Evolutionary conservation across 2,888 invertebrate genomes (phyloP).

Genomic region (Serripes groenlandicus): DNA sequence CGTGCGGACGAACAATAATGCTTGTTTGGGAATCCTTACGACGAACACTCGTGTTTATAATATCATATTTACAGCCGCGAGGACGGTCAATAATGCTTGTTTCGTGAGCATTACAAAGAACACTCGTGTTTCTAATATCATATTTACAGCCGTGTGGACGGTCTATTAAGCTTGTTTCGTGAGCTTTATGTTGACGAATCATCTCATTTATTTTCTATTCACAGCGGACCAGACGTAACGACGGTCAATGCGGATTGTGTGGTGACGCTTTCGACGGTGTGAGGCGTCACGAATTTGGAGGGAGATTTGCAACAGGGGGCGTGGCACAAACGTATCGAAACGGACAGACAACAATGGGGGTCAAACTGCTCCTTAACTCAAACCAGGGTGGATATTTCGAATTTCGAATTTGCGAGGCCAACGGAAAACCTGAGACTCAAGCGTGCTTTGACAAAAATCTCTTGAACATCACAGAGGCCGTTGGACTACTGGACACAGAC

Average conservation of each 20-base stretch:
- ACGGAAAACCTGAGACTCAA: slow-evolving; percentile 64
- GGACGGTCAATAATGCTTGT: too few relatives aligned
- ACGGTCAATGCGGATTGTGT: slow-evolving; percentile 94
- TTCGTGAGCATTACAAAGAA: too few relatives aligned
- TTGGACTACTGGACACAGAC: slow-evolving; percentile 83
- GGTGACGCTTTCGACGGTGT: slow-evolving; percentile 91
- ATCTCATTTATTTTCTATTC: slow-evolving; percentile 23
- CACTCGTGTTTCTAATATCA: too few relatives aligned
- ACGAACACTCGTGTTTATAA: too few relatives aligned
- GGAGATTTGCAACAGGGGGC: slow-evolving; percentile 76
- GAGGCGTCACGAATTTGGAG: slow-evolving; percentile 77
- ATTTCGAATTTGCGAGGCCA: slow-evolving; percentile 78
- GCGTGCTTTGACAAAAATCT: slow-evolving; percentile 73
- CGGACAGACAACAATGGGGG: slow-evolving; percentile 29
- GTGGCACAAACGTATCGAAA: slow-evolving; percentile 53
- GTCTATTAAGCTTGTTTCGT: background rate
- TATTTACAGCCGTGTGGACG: too few relatives aligned
- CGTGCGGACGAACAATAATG: too few relatives aligned
- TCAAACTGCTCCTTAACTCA: slow-evolving; percentile 74
- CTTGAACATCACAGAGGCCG: slow-evolving; percentile 41
- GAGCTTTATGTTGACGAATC: background rate
- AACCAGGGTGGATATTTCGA: slow-evolving; percentile 81
- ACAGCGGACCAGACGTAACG: slow-evolving; percentile 49
- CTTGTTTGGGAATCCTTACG: too few relatives aligned
- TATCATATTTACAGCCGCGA: too few relatives aligned